These are phyloP conservation scores for Tachina grossa DNA, from an alignment of 2,888 invertebrate species.

Conservation along the genomic window DNA sequence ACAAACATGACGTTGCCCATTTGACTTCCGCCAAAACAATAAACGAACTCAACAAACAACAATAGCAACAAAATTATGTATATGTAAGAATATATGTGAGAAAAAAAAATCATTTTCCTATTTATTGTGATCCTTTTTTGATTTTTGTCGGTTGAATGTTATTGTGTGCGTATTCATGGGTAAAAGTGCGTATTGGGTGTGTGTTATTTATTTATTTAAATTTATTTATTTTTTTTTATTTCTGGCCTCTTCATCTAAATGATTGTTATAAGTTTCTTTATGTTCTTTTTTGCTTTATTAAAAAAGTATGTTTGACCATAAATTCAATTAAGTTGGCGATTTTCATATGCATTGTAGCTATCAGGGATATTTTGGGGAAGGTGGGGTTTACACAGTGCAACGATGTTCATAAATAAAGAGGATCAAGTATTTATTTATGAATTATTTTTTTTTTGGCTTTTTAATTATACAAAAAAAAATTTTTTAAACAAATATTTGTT, in stretches of 20 bases:
- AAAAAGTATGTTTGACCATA: slow-evolving; percentile 45
- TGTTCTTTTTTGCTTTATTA: slow-evolving; percentile 41
- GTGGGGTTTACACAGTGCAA: not conserved
- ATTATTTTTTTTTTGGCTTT: too few relatives aligned
- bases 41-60: slow-evolving; percentile 20
- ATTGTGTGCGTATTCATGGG: slow-evolving; percentile 6
- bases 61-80: slow-evolving; percentile 29
- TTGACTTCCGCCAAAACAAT: slow-evolving; percentile 69
- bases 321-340: slow-evolving; percentile 65
- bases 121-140: slow-evolving; percentile 74
- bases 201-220: slow-evolving; percentile 53
- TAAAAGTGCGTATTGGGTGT: slow-evolving; percentile 1
- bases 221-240: slow-evolving; percentile 51
- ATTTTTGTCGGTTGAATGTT: slow-evolving; percentile 64
- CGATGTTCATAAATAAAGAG: not conserved
- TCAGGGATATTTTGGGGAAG: not conserved
- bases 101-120: slow-evolving; percentile 59
- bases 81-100: slow-evolving; percentile 15
- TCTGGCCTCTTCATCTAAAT: slow-evolving; percentile 55
- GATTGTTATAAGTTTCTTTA: slow-evolving; percentile 63
- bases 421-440: not conserved
- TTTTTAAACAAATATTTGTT: too few relatives aligned
- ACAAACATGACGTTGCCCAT: slow-evolving; percentile 45
- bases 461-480: too few relatives aligned
- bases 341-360: slow-evolving; percentile 12